phyloP scores from a whole-genome alignment of 2,888 invertebrate species.

The Cenopis cana region DNA sequence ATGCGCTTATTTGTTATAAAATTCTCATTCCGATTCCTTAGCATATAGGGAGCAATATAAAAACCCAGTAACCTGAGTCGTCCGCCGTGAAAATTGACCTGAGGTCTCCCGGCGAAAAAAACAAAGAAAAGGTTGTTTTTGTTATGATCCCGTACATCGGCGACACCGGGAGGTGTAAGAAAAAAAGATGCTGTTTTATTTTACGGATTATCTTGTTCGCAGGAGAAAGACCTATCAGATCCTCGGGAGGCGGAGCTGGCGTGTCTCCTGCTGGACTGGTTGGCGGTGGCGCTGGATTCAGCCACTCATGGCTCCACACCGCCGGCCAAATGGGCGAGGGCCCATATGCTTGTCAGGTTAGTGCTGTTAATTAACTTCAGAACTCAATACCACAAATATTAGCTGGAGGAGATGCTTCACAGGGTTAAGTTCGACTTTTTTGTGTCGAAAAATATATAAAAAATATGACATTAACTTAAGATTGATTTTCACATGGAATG shows the following conservation, averaged over 20 bases:
- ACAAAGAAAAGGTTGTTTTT: too few species aligned
- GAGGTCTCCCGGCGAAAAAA: too few species aligned
- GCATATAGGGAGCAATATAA: not conserved
- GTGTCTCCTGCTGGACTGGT: constrained; percentile 65
- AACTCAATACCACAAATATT: too few species aligned
- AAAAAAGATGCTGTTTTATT: not conserved
- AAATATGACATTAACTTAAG: not conserved
- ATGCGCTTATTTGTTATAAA: not conserved
- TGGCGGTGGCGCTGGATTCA: constrained; percentile 66
- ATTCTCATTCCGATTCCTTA: not conserved
- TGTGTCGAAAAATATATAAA: too few species aligned
- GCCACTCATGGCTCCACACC: constrained; percentile 52
- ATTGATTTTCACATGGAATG: not conserved
- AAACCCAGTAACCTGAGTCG: too few species aligned
- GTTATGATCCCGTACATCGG: too few species aligned
- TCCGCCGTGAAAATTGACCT: too few species aligned
- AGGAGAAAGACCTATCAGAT: constrained; percentile 72
- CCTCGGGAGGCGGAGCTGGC: constrained; percentile 64
- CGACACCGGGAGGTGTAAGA: too few species aligned
- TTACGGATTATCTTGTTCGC: constrained; percentile 42
- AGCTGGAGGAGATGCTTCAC: too few species aligned
- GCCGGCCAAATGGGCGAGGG: constrained; percentile 60
- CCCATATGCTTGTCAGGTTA: constrained; percentile 71
- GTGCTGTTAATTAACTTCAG: constrained; percentile 45
- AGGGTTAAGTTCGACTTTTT: too few species aligned